Base-by-base conservation (phyloP, 2,113 vertebrate species). In the Crotalus horridus region DNA sequence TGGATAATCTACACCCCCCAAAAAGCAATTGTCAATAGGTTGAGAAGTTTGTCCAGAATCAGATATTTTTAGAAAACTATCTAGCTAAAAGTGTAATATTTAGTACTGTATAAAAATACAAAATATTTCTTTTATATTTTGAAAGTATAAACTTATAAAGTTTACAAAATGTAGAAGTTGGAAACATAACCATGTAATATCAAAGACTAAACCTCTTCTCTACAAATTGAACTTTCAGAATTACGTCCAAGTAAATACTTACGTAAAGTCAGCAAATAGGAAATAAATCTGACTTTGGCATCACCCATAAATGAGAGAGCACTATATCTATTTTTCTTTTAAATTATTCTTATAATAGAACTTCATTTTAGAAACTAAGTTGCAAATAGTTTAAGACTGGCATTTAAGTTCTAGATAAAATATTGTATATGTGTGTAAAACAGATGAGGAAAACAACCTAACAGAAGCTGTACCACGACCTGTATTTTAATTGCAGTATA, bases 11-110 rank as follows among this genome's bases (percentile, higher is more conserved):
- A 61, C 5, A 29, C 2, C 2, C 13, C 6, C 64, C 13, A 0
- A 9, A 94, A 24, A 24, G 2, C 89, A 94, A 89, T 53, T 90
- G 90, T 94, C 95, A 93, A 94, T 91, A 92, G 87, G 92, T 94
- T 86, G 55, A 11, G 0, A 24, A 89, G 55, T 85, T 91, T 94
- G 95, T 91, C 90, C 94, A 94, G 24, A 94, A 94, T 86, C 87
- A 81, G 91, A 93, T 89, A 96, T 93, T 94, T 94, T 88, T 85
- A 90, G 91, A 94, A 94, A 91, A 94, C 64, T 29, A 58, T 46
- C 61, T 56, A 26, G 33, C n/a, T 95, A 92, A 95, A 91, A 90
- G 88, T 21, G 91, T 39, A 93, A 87, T 64, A 87, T 94, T 95
- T 93, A 94, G 69, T 95, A 92, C 85, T 23, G 56, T 87, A 93